Percentiles rank a stretch among this genome's conserved stretches.
These are phyloP conservation scores for Drosophila mauritiana DNA, from an alignment of 1,140 invertebrate species.

Conservation along the genomic window DNA sequence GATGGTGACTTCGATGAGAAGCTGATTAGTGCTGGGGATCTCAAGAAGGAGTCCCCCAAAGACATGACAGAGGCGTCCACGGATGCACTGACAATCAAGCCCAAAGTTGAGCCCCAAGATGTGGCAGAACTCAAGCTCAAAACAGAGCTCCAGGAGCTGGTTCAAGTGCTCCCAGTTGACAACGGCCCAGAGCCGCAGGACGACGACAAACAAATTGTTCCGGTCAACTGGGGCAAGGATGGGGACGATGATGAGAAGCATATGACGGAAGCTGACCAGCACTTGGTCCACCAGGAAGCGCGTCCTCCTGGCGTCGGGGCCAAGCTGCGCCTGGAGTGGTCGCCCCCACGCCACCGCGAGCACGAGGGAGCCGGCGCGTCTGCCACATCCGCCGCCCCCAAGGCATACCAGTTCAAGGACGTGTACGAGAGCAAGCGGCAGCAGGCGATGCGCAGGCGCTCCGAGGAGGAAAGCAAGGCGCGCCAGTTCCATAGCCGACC, in stretches of 20 bases:
- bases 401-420: constrained; percentile 51
- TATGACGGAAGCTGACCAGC: neutral
- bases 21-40: neutral
- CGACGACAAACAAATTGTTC: neutral
- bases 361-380: neutral
- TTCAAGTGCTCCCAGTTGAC: too few relatives aligned
- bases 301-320: neutral
- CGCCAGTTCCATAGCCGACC: constrained; percentile 75
- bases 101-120: neutral
- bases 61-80: neutral
- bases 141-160: neutral
- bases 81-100: neutral
- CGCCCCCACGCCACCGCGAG: neutral
- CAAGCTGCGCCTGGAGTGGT: constrained; percentile 46
- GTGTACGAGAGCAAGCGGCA: constrained; percentile 63
- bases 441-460: constrained; percentile 28
- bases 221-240: neutral
- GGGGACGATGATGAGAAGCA: neutral
- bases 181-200: neutral
- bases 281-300: neutral
- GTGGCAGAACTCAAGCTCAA: too few relatives aligned
- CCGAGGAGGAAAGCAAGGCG: constrained; percentile 65
- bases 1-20: neutral
- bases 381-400: constrained; percentile 21
- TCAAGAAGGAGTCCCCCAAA: neutral